Percentiles rank a stretch among this genome's conserved stretches.
These are phyloP conservation scores for Chlamydotis undulata DNA, from an alignment of 2,113 vertebrate species.

Conservation along the genomic window DNA sequence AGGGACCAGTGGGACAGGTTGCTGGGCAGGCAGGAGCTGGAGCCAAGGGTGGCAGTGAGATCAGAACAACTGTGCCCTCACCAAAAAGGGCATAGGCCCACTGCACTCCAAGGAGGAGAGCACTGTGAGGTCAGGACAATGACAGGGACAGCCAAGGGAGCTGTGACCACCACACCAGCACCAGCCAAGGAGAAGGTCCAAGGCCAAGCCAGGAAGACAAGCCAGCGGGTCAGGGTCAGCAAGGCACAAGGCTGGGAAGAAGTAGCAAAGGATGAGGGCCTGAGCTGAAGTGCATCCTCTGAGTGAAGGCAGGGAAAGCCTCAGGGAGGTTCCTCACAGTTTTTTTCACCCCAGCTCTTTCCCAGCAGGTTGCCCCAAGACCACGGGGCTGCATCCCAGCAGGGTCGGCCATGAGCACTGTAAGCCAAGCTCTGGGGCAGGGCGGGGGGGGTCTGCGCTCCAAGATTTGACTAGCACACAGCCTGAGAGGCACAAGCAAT, in stretches of 20 bases:
- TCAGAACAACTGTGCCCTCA: accelerated
- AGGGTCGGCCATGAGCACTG: accelerated
- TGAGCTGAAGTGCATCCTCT: not conserved
- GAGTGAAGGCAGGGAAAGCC: not conserved
- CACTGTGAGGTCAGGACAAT: accelerated
- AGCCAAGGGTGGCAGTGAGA: not conserved
- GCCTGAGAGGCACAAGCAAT: not conserved
- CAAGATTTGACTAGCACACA: not conserved
- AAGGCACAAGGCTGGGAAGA: accelerated
- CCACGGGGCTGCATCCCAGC: accelerated
- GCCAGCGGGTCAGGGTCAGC: accelerated
- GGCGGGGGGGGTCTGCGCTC: accelerated
- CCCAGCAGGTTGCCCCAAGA: not conserved
- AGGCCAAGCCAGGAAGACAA: not conserved
- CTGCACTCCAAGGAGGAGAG: accelerated
- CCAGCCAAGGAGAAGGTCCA: accelerated
- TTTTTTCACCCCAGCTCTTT: not conserved
- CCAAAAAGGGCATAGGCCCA: too few species aligned
- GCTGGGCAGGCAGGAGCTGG: not conserved
- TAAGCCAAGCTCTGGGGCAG: not conserved
- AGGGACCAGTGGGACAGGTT: not conserved
- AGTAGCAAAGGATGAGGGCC: not conserved
- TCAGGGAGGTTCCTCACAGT: accelerated
- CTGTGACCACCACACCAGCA: not conserved
- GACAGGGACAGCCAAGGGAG: not conserved